phyloP scores from a whole-genome alignment of 2,888 invertebrate species.

The Plagodis dolabraria region DNA sequence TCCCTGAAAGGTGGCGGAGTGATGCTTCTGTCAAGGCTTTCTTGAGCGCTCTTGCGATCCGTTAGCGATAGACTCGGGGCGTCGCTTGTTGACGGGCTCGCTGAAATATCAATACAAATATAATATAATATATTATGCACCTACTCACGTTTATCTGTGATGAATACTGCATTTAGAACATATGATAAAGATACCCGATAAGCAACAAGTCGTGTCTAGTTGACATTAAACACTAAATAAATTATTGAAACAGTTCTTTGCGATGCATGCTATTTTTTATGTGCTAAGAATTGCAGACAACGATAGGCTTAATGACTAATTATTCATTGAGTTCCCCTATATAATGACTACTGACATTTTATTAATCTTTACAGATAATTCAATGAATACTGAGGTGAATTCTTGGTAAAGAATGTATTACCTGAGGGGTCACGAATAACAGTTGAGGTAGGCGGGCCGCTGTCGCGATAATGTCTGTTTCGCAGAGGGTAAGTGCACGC shows the following conservation, averaged over 20 bases:
- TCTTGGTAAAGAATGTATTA: constrained; percentile 42
- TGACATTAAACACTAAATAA: no score
- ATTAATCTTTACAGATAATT: neutral
- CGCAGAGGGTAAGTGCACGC: constrained; percentile 64
- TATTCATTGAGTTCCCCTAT: constrained; percentile 9
- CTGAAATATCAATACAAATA: constrained; percentile 68
- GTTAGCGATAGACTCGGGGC: constrained; percentile 49
- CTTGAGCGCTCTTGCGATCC: constrained; percentile 60
- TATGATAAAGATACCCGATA: constrained; percentile 69
- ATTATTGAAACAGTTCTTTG: no score
- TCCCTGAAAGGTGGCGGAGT: constrained; percentile 69
- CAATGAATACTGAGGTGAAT: neutral
- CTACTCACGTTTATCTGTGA: constrained; percentile 56
- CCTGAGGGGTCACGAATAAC: constrained; percentile 71
- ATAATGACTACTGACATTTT: neutral
- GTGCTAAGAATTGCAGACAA: no score
- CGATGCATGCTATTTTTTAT: no score
- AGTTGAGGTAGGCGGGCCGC: constrained; percentile 69
- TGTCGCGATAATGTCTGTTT: constrained; percentile 63
- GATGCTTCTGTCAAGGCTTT: constrained; percentile 56
- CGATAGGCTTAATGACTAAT: constrained; percentile 11
- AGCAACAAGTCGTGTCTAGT: constrained; percentile 47
- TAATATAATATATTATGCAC: constrained; percentile 21
- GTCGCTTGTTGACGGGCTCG: constrained; percentile 62
- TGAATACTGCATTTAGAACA: constrained; percentile 69